A percentile compares a stretch with the other conserved stretches of the same genome.
These are phyloP conservation scores for Drosophila anceps DNA, from an alignment of 2,888 invertebrate genomes.

Conservation along the genomic window DNA sequence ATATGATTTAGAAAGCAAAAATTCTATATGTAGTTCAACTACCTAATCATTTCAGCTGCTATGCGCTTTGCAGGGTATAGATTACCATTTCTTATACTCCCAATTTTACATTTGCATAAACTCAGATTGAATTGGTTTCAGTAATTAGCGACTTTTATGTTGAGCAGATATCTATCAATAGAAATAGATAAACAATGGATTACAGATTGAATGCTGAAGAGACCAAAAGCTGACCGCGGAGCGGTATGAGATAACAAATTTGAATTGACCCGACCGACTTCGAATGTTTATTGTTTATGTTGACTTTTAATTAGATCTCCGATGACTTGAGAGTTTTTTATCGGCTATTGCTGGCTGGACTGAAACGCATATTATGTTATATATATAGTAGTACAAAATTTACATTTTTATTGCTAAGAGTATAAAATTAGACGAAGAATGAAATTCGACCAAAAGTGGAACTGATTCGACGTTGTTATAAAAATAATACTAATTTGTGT, in stretches of 20 bases:
- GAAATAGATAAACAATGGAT: constrained; percentile 1
- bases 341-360: neutral
- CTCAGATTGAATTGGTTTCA: neutral
- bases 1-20: neutral
- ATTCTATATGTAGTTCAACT: neutral
- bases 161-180: neutral
- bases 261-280: too few relatives aligned
- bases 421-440: constrained; percentile 2
- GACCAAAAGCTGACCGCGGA: neutral
- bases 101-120: neutral
- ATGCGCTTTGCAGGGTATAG: neutral
- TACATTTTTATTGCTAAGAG: constrained; percentile 18
- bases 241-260: neutral
- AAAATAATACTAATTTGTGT: constrained; percentile 16
- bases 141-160: neutral
- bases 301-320: neutral
- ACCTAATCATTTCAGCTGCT: neutral
- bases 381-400: constrained; percentile 8
- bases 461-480: constrained; percentile 1
- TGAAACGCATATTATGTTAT: constrained; percentile 2
- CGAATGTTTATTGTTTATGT: too few relatives aligned
- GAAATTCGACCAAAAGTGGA: neutral
- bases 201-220: neutral
- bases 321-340: neutral
- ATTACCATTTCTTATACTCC: neutral